Evolutionary conservation across 2,797 vertebrate genomes (phyloP), one percentile per base, ranked within the genome.

Genomic region (Myripristis murdjan): DNA sequence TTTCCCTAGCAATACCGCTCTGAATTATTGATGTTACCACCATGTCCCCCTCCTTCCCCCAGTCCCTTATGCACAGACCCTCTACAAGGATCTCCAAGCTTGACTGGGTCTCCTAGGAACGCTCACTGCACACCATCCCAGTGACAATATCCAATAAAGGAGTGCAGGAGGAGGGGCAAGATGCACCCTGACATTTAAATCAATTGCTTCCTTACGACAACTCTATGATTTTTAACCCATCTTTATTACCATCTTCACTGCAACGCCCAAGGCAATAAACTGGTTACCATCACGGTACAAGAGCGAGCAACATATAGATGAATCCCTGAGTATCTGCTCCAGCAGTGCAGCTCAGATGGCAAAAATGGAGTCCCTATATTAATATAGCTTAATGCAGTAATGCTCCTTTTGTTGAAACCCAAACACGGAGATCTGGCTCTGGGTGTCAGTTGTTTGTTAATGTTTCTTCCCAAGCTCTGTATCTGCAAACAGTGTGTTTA

Each of bases 1-100:
- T 92, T 91, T 90, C 90, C 86, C 82, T 84, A 83, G 92, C 90
- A 91, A 93, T 92, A 81, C 87, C 39, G 55, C 72, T 85, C 87
- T 93, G 87, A 93, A 94, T 94, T 93, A 95, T 94, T 94, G 92
- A 94, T 93, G 89, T 83, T 83, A 84, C 83, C 81, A 78, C 83
- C 85, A 74, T 82, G 81, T 77, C 79, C 81, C 83, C 82, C 79
- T 62, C 79, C 69, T 73, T 71, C 66, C 77, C 77, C 65, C 66
- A 59, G 75, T 84, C 83, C 79, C 83, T 87, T 61, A 80, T 76
- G 65, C 79, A 75, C 77, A 82, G 88, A 74, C 78, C 75, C 82
- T 76, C 76, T 82, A 87, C 82, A 77, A 74, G 85, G 72, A 87
- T 90, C 85, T 90, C 84, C 77, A 60, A 84, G 88, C 92, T 71